A percentile compares a stretch with the other conserved stretches of the same genome.
These are phyloP conservation scores for Etia nguti DNA, from an alignment of 2,113 vertebrate species.

Conservation along the genomic window DNA sequence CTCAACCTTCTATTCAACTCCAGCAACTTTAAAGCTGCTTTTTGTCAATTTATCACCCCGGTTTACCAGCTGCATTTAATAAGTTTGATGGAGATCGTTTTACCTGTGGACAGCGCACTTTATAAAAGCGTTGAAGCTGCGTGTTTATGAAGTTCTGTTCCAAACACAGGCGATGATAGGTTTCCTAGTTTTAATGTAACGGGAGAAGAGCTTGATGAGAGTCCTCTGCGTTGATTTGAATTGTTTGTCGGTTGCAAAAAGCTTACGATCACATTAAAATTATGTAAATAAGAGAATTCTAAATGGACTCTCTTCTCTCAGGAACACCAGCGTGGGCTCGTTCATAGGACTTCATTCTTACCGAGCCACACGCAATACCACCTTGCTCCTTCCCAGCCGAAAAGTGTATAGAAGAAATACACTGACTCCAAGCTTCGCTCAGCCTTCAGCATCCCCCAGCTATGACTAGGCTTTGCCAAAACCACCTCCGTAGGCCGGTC, in stretches of 20 bases:
- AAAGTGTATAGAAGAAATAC: not conserved
- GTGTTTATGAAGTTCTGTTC: not conserved
- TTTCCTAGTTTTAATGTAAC: not conserved
- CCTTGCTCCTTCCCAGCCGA: not conserved
- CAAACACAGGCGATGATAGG: not conserved
- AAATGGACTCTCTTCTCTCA: not conserved
- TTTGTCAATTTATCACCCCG: not conserved
- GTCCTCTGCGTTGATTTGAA: not conserved
- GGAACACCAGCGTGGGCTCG: not conserved
- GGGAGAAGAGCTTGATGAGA: not conserved
- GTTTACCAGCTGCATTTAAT: not conserved
- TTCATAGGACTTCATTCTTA: not conserved
- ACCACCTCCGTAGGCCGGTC: not conserved
- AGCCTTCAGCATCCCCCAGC: not conserved
- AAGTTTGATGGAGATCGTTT: not conserved
- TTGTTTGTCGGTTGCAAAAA: not conserved
- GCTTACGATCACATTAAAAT: not conserved
- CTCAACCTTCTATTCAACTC: not conserved
- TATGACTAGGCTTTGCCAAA: constrained; percentile 4
- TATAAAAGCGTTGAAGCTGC: not conserved
- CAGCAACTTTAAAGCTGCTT: constrained; percentile 8
- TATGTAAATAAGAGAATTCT: not conserved
- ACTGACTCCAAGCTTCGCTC: not conserved
- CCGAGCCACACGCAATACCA: not conserved
- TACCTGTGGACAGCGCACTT: not conserved